Evolutionary conservation across 2,797 vertebrate species (phyloP).

Genomic region (Poeciliopsis turneri): DNA sequence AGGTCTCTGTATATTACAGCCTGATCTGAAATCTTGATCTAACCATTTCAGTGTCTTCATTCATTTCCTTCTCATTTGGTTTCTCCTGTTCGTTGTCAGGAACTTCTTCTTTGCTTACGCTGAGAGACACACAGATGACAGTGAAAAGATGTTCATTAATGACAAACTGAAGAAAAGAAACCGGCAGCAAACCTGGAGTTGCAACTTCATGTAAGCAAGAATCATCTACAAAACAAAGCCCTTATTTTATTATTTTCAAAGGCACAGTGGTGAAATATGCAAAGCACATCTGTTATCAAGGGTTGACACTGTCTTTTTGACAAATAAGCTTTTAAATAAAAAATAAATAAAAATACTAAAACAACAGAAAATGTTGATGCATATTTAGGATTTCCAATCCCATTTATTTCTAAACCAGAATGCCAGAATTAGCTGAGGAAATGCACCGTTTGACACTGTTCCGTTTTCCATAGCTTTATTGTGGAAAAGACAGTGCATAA

Average conservation of each 20-base stretch:
- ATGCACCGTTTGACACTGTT: background rate
- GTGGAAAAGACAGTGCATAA: conserved; percentile 44
- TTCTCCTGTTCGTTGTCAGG: conserved; percentile 90
- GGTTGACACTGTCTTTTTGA: conserved; percentile 36
- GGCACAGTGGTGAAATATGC: background rate
- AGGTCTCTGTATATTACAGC: background rate
- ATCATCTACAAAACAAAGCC: background rate
- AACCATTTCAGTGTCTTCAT: conserved; percentile 87
- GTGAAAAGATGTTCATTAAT: background rate
- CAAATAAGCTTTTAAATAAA: conserved; percentile 36
- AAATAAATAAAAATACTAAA: background rate
- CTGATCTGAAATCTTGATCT: conserved; percentile 22
- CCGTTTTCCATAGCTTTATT: conserved; percentile 26
- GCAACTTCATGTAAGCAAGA: background rate
- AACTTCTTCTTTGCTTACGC: conserved; percentile 88
- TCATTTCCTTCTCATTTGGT: conserved; percentile 74
- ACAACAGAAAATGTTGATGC: background rate
- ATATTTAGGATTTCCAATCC: background rate
- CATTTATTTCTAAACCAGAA: background rate
- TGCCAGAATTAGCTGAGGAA: background rate
- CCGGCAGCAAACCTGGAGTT: conserved; percentile 10
- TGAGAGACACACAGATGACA: conserved; percentile 68
- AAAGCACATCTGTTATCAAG: background rate
- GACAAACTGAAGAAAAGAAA: background rate
- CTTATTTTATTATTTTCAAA: background rate